Conservation (phyloP, 2,888 invertebrate species). For the Odontothrips loti region DNA sequence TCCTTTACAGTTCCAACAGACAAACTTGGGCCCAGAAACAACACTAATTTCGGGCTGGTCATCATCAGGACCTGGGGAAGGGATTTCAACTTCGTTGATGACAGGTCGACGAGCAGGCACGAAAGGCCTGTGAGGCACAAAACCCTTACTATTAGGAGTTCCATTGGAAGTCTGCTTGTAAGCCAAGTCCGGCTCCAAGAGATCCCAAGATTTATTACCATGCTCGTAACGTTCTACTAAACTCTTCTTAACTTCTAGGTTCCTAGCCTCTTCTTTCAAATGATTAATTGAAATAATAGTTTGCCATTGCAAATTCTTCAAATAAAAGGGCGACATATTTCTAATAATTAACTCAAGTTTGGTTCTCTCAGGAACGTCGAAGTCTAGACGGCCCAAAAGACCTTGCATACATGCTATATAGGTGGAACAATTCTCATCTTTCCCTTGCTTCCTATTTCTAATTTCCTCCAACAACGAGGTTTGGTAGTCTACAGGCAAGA, state of each 20-base stretch:
- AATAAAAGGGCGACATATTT: background rate
- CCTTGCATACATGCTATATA: constrained; percentile 39
- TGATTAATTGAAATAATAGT: background rate
- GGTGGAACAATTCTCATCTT: constrained; percentile 38
- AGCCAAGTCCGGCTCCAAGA: background rate
- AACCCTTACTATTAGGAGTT: background rate
- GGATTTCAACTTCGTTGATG: background rate
- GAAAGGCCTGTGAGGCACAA: background rate
- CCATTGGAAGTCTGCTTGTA: background rate
- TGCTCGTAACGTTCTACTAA: background rate
- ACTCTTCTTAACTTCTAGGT: background rate
- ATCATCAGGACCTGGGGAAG: background rate
- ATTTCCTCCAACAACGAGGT: constrained; percentile 39
- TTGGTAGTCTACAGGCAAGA: constrained; percentile 38
- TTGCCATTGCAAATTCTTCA: background rate
- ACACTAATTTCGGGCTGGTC: background rate
- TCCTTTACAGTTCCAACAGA: background rate
- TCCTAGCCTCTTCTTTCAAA: background rate
- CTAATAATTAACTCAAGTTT: background rate
- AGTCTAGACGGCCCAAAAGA: constrained; percentile 37
- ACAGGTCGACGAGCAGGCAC: background rate
- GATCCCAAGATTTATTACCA: background rate
- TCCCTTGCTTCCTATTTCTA: constrained; percentile 38
- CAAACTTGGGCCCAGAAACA: background rate
- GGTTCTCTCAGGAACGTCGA: background rate